Evolutionary conservation across 2,797 vertebrate species (phyloP).

Genomic region (Valencia hispanica): DNA sequence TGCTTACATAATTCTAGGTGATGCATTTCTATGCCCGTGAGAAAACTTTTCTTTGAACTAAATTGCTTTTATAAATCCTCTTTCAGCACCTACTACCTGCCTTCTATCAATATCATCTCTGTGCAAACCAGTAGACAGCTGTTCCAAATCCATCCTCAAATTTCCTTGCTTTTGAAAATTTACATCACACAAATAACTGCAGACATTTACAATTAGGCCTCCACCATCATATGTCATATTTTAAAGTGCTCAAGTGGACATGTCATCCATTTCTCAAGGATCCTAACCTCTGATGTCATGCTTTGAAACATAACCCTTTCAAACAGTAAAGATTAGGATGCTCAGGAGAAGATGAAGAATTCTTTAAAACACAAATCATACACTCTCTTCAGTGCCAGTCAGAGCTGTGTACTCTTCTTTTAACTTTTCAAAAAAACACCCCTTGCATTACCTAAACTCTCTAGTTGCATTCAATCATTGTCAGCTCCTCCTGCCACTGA

Average conservation of each 20-base stretch:
- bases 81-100: no score
- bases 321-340: no score
- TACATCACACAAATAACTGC: constrained; percentile 6
- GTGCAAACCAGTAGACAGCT: background rate
- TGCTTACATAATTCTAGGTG: no score
- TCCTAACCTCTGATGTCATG: background rate
- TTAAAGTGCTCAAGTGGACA: constrained; percentile 12
- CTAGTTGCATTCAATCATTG: background rate
- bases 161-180: background rate
- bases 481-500: background rate
- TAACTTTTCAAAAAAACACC: no score
- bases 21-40: no score
- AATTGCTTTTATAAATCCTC: no score
- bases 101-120: background rate
- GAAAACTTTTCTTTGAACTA: background rate
- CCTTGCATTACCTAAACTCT: background rate
- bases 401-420: no score
- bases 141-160: background rate
- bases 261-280: background rate
- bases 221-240: constrained; percentile 16
- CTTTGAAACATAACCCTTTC: no score
- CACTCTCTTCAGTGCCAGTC: no score
- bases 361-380: no score
- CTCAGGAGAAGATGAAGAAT: no score
- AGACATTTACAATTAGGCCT: background rate